These are phyloP conservation scores for Oxycera nigricornis DNA, from an alignment of 2,888 invertebrate genomes.

Conservation along the genomic window DNA sequence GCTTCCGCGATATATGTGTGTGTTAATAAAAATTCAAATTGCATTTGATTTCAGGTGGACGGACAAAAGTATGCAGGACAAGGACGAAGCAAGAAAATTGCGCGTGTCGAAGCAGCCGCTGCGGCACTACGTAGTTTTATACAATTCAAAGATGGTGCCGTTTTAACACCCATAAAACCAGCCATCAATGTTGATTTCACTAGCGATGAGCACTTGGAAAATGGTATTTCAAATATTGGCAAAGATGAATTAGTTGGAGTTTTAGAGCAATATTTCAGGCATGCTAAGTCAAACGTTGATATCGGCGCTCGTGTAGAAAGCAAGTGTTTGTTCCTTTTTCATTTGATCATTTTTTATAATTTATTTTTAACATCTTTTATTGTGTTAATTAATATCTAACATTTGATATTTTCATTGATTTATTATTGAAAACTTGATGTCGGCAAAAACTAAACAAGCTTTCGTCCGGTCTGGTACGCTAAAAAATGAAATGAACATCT, in stretches of 20 bases:
- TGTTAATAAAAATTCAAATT: neutral
- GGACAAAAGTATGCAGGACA: constrained; percentile 66
- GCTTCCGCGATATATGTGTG: neutral
- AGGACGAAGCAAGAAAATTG: constrained; percentile 67
- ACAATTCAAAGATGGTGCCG: constrained; percentile 64
- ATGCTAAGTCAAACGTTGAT: constrained; percentile 53
- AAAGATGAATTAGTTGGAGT: constrained; percentile 54
- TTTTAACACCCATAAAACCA: constrained; percentile 58
- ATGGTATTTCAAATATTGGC: constrained; percentile 57
- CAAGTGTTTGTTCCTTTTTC: constrained; percentile 58
- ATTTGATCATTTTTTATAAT: constrained; percentile 29
- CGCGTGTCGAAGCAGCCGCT: constrained; percentile 66
- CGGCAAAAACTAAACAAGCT: no score
- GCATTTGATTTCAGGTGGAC: constrained; percentile 60
- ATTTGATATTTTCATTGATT: no score
- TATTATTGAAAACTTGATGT: no score
- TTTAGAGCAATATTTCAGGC: constrained; percentile 56
- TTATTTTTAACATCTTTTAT: constrained; percentile 25
- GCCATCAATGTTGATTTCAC: constrained; percentile 64
- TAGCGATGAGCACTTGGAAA: constrained; percentile 63
- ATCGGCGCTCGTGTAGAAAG: constrained; percentile 60
- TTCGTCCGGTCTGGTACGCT: no score
- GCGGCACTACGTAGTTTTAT: constrained; percentile 67
- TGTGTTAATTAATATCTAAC: no score
- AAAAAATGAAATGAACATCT: no score